Percentiles rank a stretch among this genome's conserved stretches.
Conservation (phyloP, 2,888 invertebrate species). For the Phyllotreta striolata region DNA sequence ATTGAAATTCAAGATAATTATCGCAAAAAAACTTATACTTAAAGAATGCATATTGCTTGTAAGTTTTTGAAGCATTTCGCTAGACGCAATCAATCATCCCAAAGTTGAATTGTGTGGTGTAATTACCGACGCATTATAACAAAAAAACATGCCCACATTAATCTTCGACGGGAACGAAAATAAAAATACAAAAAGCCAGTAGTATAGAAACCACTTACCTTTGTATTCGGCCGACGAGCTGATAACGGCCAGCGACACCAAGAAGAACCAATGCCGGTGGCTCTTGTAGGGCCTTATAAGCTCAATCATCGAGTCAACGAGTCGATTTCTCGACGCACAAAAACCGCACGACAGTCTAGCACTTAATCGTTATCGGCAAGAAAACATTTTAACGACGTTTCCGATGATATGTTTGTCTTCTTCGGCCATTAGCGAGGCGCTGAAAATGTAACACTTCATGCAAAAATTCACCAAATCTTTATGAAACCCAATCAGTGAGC, state of each 20-base stretch:
- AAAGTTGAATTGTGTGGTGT: no score
- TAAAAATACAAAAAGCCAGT: background rate
- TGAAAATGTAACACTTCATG: no score
- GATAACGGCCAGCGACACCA: slow-evolving; percentile 27
- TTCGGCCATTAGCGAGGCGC: no score
- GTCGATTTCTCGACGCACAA: slow-evolving; percentile 18
- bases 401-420: background rate
- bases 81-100: no score
- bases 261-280: slow-evolving; percentile 22
- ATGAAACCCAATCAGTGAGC: no score
- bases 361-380: slow-evolving; percentile 15
- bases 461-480: no score
- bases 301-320: slow-evolving; percentile 24
- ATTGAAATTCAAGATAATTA: no score
- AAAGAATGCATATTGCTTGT: no score
- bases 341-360: slow-evolving; percentile 14
- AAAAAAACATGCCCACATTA: background rate
- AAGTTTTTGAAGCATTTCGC: no score
- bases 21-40: no score
- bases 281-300: slow-evolving; percentile 28
- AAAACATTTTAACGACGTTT: slow-evolving; percentile 12
- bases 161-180: background rate
- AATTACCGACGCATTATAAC: no score
- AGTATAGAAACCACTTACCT: slow-evolving; percentile 30
- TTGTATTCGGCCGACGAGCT: slow-evolving; percentile 33